These are phyloP conservation scores for Stichodactyla mertensii DNA, from an alignment of 64 coral and sea anemone species.

Conservation along the genomic window DNA sequence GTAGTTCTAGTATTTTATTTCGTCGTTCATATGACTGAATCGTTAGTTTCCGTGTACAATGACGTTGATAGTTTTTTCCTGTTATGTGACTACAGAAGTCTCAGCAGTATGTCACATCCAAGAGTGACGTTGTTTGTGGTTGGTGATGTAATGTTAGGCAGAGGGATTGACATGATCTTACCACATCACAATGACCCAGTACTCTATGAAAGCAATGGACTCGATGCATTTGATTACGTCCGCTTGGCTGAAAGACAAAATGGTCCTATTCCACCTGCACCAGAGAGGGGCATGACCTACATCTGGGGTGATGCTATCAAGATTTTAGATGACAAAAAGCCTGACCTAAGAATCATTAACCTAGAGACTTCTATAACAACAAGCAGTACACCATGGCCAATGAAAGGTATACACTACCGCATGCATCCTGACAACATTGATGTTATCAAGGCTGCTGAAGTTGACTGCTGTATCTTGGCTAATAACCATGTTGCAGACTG, in stretches of 20 bases:
- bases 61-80: not conserved
- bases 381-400: conserved; percentile 66
- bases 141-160: conserved; percentile 89
- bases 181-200: conserved; percentile 61
- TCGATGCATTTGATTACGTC: conserved; percentile 82
- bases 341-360: conserved; percentile 85
- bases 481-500: conserved; percentile 92
- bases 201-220: conserved; percentile 75
- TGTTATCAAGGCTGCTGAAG: conserved; percentile 60
- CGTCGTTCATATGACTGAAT: no score
- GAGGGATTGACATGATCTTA: conserved; percentile 86
- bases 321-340: conserved; percentile 58
- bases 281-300: conserved; percentile 58
- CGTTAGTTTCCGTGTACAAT: not conserved
- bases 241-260: conserved; percentile 60
- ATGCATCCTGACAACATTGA: conserved; percentile 88
- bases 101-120: not conserved
- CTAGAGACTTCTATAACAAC: conserved; percentile 81
- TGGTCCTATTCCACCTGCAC: conserved; percentile 53
- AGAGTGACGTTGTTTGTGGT: conserved; percentile 57
- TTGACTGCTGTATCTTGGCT: conserved; percentile 74
- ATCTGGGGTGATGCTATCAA: conserved; percentile 77
- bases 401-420: conserved; percentile 83
- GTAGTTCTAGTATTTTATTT: no score
- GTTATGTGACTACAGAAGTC: not conserved